phyloP scores from a whole-genome alignment of 2,113 vertebrate genomes.

The Rafetus swinhoei region DNA sequence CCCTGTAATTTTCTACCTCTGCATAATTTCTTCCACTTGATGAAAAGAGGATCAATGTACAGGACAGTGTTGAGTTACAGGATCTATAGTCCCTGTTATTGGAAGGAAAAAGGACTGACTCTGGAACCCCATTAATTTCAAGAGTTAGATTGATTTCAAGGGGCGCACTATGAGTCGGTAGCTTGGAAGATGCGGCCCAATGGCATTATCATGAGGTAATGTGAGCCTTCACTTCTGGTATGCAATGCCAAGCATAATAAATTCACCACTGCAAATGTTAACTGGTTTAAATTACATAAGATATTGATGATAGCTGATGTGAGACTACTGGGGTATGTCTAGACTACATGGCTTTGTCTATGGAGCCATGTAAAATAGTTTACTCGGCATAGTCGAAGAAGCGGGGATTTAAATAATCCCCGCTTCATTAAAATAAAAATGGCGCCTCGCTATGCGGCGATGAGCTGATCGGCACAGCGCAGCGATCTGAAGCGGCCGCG shows the following conservation, averaged over 20 bases:
- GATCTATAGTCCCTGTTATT: conserved; percentile 4
- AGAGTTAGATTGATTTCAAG: background rate
- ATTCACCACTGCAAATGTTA: background rate
- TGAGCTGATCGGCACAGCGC: no score
- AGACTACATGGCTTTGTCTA: no score
- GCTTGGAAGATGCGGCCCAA: background rate
- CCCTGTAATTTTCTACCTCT: conserved; percentile 18
- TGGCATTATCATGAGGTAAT: background rate
- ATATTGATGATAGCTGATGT: no score
- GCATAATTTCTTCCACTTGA: conserved; percentile 46
- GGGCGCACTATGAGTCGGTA: background rate
- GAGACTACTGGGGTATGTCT: background rate
- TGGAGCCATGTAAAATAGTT: no score
- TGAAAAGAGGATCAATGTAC: conserved; percentile 53
- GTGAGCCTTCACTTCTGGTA: fast-evolving
- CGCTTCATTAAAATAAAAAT: no score
- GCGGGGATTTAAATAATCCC: no score
- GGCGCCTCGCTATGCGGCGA: no score
- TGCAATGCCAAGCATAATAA: background rate
- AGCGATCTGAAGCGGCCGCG: no score
- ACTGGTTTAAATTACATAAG: background rate
- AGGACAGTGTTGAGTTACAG: background rate
- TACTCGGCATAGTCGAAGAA: no score
- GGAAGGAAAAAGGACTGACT: background rate
- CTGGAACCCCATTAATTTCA: background rate